These are phyloP conservation scores for Drosophila tanythrix DNA, from an alignment of 2,888 invertebrate genomes.

Conservation along the genomic window DNA sequence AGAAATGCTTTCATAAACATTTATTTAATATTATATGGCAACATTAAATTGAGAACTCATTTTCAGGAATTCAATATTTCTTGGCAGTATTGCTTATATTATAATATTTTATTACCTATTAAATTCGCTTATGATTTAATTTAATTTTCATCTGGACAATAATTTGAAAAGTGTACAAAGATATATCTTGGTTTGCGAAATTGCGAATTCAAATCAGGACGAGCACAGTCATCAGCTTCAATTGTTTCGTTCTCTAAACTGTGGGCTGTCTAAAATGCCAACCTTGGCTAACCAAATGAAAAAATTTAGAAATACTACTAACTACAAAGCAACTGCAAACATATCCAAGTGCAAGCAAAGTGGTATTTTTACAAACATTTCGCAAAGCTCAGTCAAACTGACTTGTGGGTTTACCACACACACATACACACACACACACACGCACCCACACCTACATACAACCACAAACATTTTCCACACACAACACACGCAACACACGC, in stretches of 20 bases:
- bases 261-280: constrained; percentile 2
- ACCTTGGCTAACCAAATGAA: constrained; percentile 4
- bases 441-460: background rate
- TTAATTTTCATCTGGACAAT: background rate
- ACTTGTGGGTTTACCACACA: constrained; percentile 22
- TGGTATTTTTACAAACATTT: constrained; percentile 27
- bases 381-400: constrained; percentile 13
- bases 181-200: background rate
- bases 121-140: background rate
- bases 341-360: constrained; percentile 22
- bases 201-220: background rate
- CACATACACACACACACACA: constrained; percentile 2
- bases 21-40: background rate
- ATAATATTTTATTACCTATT: background rate
- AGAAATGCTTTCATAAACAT: background rate
- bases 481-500: constrained; percentile 11
- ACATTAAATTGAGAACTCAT: background rate
- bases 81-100: background rate
- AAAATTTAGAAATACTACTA: background rate
- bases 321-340: constrained; percentile 2
- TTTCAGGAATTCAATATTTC: background rate
- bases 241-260: background rate
- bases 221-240: background rate
- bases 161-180: background rate
- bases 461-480: constrained; percentile 15